phyloP scores from a whole-genome alignment of 1,140 invertebrate species.

The Lepidurus apus region DNA sequence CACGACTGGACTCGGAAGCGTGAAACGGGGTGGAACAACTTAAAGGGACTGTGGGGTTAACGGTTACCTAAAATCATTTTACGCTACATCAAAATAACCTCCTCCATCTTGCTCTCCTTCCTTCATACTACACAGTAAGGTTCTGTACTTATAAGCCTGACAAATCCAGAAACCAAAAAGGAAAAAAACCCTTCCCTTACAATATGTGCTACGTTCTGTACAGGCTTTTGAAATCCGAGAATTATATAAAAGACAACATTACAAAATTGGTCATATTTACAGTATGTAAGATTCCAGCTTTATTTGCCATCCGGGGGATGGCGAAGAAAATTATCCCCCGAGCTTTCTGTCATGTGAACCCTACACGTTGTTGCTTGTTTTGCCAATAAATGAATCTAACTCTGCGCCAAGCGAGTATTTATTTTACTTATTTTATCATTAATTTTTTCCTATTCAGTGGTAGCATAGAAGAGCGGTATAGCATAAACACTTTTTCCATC shows the following conservation, averaged over 20 bases:
- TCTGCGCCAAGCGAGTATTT: neutral
- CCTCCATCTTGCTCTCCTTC: neutral
- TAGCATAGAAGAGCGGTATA: neutral
- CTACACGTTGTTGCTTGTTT: neutral
- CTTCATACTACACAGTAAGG: neutral
- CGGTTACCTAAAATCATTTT: neutral
- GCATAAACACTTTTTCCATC: neutral
- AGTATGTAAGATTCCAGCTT: neutral
- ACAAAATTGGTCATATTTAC: neutral
- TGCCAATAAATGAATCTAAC: constrained; percentile 8
- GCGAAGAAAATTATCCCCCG: neutral
- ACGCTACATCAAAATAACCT: neutral
- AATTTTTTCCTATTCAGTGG: neutral
- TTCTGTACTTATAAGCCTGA: neutral
- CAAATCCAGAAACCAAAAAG: neutral
- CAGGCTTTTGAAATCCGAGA: neutral
- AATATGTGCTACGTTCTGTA: neutral
- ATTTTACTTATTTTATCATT: neutral
- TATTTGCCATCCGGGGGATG: neutral
- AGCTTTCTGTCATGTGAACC: neutral
- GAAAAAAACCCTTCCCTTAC: neutral
- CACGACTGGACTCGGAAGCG: constrained; percentile 31
- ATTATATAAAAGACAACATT: neutral
- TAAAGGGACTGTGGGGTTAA: constrained; percentile 34
- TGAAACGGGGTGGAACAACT: constrained; percentile 32